Evolutionary conservation across 1,140 invertebrate genomes (phyloP).

Genomic region (Heterodera carotae): DNA sequence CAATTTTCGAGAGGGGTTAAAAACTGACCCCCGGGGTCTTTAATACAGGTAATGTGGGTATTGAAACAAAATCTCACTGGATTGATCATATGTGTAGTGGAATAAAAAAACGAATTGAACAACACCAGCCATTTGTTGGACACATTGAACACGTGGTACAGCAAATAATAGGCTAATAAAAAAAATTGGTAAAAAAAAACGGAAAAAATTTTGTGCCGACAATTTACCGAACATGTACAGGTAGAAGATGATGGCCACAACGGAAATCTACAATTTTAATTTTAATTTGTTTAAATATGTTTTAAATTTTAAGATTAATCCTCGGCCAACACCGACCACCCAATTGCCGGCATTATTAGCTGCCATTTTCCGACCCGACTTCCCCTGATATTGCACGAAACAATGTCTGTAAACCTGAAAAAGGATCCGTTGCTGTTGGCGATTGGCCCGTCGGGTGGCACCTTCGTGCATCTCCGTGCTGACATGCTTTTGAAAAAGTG

Average conservation of each 20-base stretch:
- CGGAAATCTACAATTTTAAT: constrained; percentile 56
- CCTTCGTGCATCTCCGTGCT: constrained; percentile 57
- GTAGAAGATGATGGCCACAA: constrained; percentile 64
- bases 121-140: constrained; percentile 61
- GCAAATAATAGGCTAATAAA: constrained; percentile 55
- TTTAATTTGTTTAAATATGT: constrained; percentile 25
- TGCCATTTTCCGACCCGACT: too few relatives aligned
- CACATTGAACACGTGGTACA: constrained; percentile 60
- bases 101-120: constrained; percentile 65
- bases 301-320: constrained; percentile 24
- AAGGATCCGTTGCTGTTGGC: constrained; percentile 62
- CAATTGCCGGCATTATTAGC: too few relatives aligned
- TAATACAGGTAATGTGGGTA: constrained; percentile 16
- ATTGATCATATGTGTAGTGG: constrained; percentile 65
- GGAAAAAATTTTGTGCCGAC: neutral
- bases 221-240: constrained; percentile 58
- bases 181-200: neutral
- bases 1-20: too few relatives aligned
- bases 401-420: constrained; percentile 52
- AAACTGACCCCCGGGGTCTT: too few relatives aligned
- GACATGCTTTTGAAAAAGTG: constrained; percentile 26
- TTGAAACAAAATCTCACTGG: constrained; percentile 30
- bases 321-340: too few relatives aligned
- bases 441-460: constrained; percentile 57
- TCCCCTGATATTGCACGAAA: too few relatives aligned